A percentile compares a stretch with the other conserved stretches of the same genome.
phyloP scores from a whole-genome alignment of 2,797 vertebrate species.

The Hapalemur alaotrensis region DNA sequence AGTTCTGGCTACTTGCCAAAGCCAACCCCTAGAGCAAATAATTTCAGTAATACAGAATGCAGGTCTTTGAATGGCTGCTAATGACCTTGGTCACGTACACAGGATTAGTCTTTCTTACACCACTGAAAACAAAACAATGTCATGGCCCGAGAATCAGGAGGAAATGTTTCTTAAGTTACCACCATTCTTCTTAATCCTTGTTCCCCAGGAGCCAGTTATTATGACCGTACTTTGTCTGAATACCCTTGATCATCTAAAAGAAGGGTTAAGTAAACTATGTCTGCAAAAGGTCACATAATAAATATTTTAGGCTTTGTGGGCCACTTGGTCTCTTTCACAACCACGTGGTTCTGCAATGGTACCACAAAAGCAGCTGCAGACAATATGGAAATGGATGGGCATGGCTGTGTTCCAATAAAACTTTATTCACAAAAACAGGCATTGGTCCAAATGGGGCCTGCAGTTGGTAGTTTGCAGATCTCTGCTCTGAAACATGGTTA shows the following conservation, averaged over 20 bases:
- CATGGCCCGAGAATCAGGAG: not conserved
- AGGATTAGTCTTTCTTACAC: constrained; percentile 14
- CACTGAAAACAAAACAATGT: constrained; percentile 42
- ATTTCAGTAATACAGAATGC: not conserved
- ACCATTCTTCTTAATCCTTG: constrained; percentile 34
- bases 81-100: constrained; percentile 14
- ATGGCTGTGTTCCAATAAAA: constrained; percentile 21
- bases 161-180: constrained; percentile 53
- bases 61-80: constrained; percentile 8
- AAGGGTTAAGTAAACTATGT: not conserved
- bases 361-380: not conserved
- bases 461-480: not conserved
- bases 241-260: not conserved
- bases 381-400: not conserved
- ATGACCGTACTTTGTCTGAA: not conserved
- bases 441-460: not conserved
- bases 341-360: not conserved
- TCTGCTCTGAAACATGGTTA: not conserved
- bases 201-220: not conserved
- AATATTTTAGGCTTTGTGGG: not conserved
- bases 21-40: not conserved
- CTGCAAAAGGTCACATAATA: constrained; percentile 28
- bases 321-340: not conserved
- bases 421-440: constrained; percentile 22
- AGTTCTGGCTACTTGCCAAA: constrained; percentile 31